Base-by-base conservation (phyloP, 2,888 invertebrate species). In the Agrilus cyanescens region DNA sequence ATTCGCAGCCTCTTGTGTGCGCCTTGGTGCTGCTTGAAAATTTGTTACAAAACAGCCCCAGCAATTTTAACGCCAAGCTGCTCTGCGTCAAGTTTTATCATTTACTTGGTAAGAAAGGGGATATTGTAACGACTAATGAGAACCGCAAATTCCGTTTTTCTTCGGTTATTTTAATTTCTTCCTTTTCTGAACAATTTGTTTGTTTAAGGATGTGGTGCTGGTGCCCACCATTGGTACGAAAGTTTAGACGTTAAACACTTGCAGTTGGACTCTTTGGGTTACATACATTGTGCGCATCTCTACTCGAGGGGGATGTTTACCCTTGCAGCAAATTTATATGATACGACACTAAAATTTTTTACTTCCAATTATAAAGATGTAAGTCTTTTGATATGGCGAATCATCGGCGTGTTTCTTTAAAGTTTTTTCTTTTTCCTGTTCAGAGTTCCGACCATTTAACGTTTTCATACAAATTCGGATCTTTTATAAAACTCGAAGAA, bases 401-500 rank as follows among this genome's bases (percentile, higher is more conserved):
- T 43, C 40, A 15, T 14, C 29, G 20, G 2, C 30, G 10, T 10
- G 4, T 36, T 16, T 16, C 10, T 34, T 38, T 1, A 40, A 7
- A n/a, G 7, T 38, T 37, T 25, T 32, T 34, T 37, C 41, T 25
- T 44, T 46, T 48, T 16, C 40, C 51, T 57, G 36, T 59, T 38
- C 71, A 89, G 87, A 86, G 89, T 57, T 78, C 88, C 37, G 95
- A 95, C 64, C 88, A 91, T 63, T 74, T 95, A 41, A 87, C 91
- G 18, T 82, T 87, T 58, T 87, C 89, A 7, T 95, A 94, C 70
- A 93, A 94, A 61, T 94, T 83, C 67, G 94, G 95, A 10, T 91
- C 94, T 35, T 94, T 94, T 70, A 80, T 83, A 52, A 93, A 94
- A 74, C 76, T 95, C 51, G 80, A 85, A 53, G 94, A 95, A 65